Conservation (phyloP, 2,797 vertebrate species). For the Lagodon rhomboides region DNA sequence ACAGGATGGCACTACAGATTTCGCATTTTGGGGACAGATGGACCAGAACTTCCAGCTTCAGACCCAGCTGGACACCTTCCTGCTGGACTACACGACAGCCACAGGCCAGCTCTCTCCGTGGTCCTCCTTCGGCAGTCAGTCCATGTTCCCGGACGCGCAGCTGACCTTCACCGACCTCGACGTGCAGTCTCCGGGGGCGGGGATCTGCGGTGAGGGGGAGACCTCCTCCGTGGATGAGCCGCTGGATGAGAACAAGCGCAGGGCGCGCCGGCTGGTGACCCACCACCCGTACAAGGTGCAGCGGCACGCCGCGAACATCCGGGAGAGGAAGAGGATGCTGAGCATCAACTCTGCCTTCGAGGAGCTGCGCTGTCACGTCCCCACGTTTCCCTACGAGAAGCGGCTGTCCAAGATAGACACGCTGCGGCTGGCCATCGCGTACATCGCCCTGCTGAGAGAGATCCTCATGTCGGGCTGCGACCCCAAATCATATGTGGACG, state of each 20-base stretch:
- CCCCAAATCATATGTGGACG: constrained; percentile 86
- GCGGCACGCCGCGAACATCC: constrained; percentile 87
- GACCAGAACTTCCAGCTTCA: constrained; percentile 77
- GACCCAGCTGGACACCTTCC: constrained; percentile 77
- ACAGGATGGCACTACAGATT: constrained; percentile 75
- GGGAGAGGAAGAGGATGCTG: constrained; percentile 88
- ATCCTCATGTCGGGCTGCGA: constrained; percentile 86
- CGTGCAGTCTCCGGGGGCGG: constrained; percentile 65
- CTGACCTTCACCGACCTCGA: constrained; percentile 76
- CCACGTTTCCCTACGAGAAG: constrained; percentile 89
- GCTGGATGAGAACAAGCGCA: constrained; percentile 53
- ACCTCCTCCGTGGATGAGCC: constrained; percentile 72
- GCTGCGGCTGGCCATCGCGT: constrained; percentile 86
- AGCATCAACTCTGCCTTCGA: constrained; percentile 88
- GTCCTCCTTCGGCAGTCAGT: constrained; percentile 72
- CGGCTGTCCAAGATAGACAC: constrained; percentile 90
- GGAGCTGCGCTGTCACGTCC: constrained; percentile 85
- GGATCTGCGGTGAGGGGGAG: constrained; percentile 79
- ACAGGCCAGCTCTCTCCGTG: constrained; percentile 73
- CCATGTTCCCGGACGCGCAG: constrained; percentile 78
- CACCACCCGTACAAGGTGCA: constrained; percentile 84
- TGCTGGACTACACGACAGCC: constrained; percentile 76
- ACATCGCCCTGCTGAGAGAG: constrained; percentile 87
- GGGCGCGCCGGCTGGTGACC: constrained; percentile 50
- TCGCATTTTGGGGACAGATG: constrained; percentile 83